A percentile compares a stretch with the other conserved stretches of the same genome.
These are phyloP conservation scores for Atta cephalotes DNA, from an alignment of 1,140 invertebrate genomes.

Conservation along the genomic window DNA sequence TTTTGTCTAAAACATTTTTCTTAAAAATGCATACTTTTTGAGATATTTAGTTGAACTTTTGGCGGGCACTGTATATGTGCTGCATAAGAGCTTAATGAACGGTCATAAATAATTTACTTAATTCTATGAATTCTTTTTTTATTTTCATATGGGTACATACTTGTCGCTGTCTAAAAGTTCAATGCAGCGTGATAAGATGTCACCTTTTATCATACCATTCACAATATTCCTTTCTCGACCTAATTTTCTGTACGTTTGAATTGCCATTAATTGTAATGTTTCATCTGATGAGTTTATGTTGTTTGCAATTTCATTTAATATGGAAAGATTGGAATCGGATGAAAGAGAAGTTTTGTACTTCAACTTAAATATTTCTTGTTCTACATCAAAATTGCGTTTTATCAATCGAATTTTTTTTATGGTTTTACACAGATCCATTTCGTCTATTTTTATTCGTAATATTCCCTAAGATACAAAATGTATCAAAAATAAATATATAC, in stretches of 20 bases:
- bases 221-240: constrained; percentile 97
- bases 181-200: constrained; percentile 95
- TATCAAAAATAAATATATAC: not conserved
- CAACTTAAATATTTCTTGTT: constrained; percentile 85
- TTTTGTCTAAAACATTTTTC: too few species aligned
- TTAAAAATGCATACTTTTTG: too few species aligned
- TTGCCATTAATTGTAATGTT: constrained; percentile 88
- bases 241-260: constrained; percentile 94
- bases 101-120: not conserved
- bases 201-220: constrained; percentile 94
- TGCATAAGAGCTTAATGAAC: too few species aligned
- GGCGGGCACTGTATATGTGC: too few species aligned
- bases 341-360: constrained; percentile 87
- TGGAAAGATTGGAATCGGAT: constrained; percentile 81
- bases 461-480: constrained; percentile 87
- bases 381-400: constrained; percentile 94
- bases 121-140: not conserved
- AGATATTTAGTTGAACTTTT: too few species aligned
- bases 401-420: constrained; percentile 98
- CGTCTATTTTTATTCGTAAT: constrained; percentile 94
- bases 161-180: constrained; percentile 91
- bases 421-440: constrained; percentile 96
- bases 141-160: constrained; percentile 84
- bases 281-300: constrained; percentile 89
- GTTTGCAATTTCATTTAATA: constrained; percentile 88